Base-by-base conservation (phyloP, 1,140 invertebrate genomes). In the Drepana arcuata region DNA sequence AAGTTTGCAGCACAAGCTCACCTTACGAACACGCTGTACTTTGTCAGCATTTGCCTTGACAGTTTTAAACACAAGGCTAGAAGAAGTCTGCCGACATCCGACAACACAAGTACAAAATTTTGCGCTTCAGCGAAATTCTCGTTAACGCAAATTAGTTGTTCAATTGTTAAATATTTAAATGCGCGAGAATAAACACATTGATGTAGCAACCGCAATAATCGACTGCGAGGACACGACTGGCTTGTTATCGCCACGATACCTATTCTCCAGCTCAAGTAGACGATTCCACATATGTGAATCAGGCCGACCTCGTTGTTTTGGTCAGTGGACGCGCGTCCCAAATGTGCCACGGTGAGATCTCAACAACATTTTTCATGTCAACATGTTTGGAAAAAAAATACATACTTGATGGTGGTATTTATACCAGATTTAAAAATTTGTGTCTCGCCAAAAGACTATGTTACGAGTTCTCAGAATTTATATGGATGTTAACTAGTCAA, bases 121-220 rank as follows among this genome's bases (percentile, higher is more conserved):
- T 30, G 27, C 48, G 38, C 34, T 35, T 30, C 27, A 28, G 37
- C 12, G 9, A 24, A 12, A 12, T 16, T 16, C 31, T 38, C 37
- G 39, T 30, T 48, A 41, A 39, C 29, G 27, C 45, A 15, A 48
- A 45, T 45, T 37, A 29, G 33, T 27, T 48, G 42, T 41, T 35
- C 42, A 39, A 34, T 36, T 37, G 34, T 42, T 36, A 41, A 50
- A 23, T 35, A 42, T 36, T 26, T 26, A 26, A 26, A 6, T 10
- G 29, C 33, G 18, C 37, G 45, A 48, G 37, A 51, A 41, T 39
- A 41, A 44, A 48, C 41, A 47, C 35, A 48, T 41, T 58, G 32
- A 52, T 60, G 57, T 56, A 55, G 53, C 68, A 71, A 73, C 75
- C 75, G 71, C 59, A 66, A 80, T 80, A 69, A 78, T 61, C 75